Evolutionary conservation across 2,888 invertebrate genomes (phyloP), one percentile per base, ranked within the genome.

Genomic region (Pegoplata infirma): DNA sequence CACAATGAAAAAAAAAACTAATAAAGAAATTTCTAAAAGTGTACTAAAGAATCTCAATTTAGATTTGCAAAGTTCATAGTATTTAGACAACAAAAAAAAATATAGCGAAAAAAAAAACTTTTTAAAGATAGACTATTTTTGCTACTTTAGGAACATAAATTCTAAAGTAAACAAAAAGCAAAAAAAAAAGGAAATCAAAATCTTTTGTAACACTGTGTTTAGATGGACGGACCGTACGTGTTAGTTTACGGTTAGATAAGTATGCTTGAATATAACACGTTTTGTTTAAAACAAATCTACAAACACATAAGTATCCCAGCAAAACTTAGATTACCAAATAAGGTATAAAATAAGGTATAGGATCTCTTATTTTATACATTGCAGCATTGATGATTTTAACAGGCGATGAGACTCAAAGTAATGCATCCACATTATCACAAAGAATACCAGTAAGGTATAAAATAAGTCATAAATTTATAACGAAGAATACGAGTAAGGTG

Each of bases 171-270:
- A 23, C 8, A 32, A 47, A 68, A 49, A 19, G n/a, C 0, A 19
- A 36, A 64, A 28, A 58, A 69, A 23, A 17, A 17, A 32, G 8
- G 8, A 68, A 12, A 46, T 17, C 44, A 56, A 49, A n/a, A 36
- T 36, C 8, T 36, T 36, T 49, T 58, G 23, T 36, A 58, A 25
- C 49, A 69, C 23, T 49, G 49, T 69, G 58, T 51, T 49, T 14
- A 23, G 17, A 59, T 49, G 58, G 23, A 69, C 14, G 49, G n/a
- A 69, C 17, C 12, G 59, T 51, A 69, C 51, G 69, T 69, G 69
- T 69, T 51, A 61, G 51, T 53, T 61, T 69, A 69, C 25, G 49
- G 53, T 59, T 59, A 69, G 59, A 69, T 61, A 59, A 61, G 44
- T 69, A 14, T 53, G 59, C 40, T 40, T 28, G 36, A 17, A 51